Evolutionary conservation across 1,140 invertebrate species (phyloP).

Genomic region (Dendroctonus ponderosae): DNA sequence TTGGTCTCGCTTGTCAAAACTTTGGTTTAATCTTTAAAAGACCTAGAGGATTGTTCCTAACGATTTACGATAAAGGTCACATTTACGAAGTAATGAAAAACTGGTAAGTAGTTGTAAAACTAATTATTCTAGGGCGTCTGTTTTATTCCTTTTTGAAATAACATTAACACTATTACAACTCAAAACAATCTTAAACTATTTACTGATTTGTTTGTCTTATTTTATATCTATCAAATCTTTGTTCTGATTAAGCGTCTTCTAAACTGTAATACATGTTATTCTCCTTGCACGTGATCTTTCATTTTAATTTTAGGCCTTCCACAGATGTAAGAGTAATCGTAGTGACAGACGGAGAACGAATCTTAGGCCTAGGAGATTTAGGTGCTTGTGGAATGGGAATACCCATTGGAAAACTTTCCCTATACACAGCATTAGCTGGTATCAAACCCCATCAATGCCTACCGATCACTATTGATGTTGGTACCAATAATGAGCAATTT

Average conservation of each 20-base stretch:
- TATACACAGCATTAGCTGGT: conserved; percentile 91
- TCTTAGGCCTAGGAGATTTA: conserved; percentile 90
- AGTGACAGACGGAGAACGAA: conserved; percentile 93
- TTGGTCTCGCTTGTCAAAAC: conserved; percentile 95
- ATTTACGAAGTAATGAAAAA: conserved; percentile 86
- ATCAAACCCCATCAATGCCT: conserved; percentile 92
- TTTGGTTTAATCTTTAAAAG: conserved; percentile 93
- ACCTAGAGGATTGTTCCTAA: conserved; percentile 93
- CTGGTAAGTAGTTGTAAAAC: conserved; percentile 60
- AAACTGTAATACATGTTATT: too few species aligned
- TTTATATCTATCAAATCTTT: too few species aligned
- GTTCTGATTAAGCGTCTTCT: too few species aligned
- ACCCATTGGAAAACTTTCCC: conserved; percentile 88
- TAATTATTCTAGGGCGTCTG: not conserved
- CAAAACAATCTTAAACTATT: too few species aligned
- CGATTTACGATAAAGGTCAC: conserved; percentile 94
- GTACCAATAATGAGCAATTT: conserved; percentile 84
- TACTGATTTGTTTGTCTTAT: too few species aligned
- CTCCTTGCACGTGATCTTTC: too few species aligned
- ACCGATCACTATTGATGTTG: conserved; percentile 90
- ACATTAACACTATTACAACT: too few species aligned
- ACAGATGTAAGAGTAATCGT: conserved; percentile 89
- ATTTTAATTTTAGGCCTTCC: conserved; percentile 72
- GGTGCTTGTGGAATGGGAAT: conserved; percentile 96
- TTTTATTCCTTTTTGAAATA: not conserved